phyloP scores from a whole-genome alignment of 2,888 invertebrate genomes.

The Priapulus caudatus region DNA sequence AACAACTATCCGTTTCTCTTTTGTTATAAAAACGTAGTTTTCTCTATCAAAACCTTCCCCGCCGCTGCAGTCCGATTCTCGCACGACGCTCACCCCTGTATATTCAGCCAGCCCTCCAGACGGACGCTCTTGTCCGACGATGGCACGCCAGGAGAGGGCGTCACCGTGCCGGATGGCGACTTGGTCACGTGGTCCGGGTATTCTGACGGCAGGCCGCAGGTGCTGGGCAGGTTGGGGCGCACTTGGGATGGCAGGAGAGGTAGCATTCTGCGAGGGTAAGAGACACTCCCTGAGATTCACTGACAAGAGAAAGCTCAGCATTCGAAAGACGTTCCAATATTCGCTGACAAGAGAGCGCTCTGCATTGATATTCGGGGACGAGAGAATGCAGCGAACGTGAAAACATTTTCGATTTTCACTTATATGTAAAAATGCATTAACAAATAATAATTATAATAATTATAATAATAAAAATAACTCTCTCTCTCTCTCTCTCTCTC shows the following conservation, averaged over 20 bases:
- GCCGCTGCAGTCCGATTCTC: no score
- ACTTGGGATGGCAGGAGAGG: slow-evolving; percentile 47
- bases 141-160: slow-evolving; percentile 23
- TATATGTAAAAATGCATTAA: no score
- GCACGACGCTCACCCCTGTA: slow-evolving; percentile 34
- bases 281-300: background rate
- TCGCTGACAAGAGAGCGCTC: no score
- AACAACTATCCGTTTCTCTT: background rate
- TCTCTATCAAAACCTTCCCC: no score
- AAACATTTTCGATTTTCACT: no score
- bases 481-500: no score
- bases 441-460: no score
- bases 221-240: slow-evolving; percentile 44
- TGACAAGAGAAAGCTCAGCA: no score
- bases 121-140: slow-evolving; percentile 22
- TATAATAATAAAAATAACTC: no score
- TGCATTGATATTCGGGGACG: no score
- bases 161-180: slow-evolving; percentile 41
- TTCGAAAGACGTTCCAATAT: no score
- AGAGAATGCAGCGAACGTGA: no score
- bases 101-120: slow-evolving; percentile 37
- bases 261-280: slow-evolving; percentile 49
- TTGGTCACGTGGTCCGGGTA: slow-evolving; percentile 45
- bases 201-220: slow-evolving; percentile 48
- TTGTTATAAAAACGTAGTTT: background rate